Conservation (phyloP, 2,113 vertebrate genomes). For the Drymodes brunneopygia region DNA sequence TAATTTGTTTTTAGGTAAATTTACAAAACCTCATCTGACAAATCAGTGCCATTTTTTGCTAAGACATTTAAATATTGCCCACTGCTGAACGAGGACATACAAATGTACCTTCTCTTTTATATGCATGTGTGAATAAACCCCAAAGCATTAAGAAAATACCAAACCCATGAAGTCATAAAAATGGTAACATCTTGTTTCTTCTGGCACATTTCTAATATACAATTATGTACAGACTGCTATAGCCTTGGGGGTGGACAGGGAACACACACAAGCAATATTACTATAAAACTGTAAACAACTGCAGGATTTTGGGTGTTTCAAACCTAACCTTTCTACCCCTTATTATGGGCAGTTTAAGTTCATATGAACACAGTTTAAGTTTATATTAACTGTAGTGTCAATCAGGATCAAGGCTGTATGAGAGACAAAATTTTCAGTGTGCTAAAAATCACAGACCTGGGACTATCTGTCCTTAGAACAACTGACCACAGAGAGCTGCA, state of each 20-base stretch:
- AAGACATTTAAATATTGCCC: conserved; percentile 16
- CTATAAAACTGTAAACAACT: conserved; percentile 71
- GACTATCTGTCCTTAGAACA: conserved; percentile 1
- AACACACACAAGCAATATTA: conserved; percentile 60
- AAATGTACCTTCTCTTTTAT: conserved; percentile 24
- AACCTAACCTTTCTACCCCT: conserved; percentile 48
- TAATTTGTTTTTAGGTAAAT: conserved; percentile 54
- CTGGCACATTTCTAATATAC: conserved; percentile 56
- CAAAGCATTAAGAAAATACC: conserved; percentile 41
- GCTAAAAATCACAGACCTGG: conserved; percentile 22
- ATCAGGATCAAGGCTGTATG: conserved; percentile 13
- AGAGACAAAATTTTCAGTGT: neutral
- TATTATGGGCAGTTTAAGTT: conserved; percentile 12
- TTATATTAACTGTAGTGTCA: conserved; percentile 12
- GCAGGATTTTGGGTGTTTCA: neutral
- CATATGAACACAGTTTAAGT: neutral
- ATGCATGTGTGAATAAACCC: conserved; percentile 50
- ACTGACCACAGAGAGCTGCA: conserved; percentile 49
- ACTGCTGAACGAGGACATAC: neutral
- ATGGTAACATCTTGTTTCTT: conserved; percentile 58
- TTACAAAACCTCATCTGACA: conserved; percentile 62
- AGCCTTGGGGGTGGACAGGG: neutral
- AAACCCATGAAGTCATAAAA: conserved; percentile 40
- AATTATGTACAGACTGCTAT: conserved; percentile 64
- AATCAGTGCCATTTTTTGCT: neutral